Evolutionary conservation across 2,113 vertebrate genomes (phyloP), one percentile per base, ranked within the genome.

Genomic region (Caranx ignobilis): DNA sequence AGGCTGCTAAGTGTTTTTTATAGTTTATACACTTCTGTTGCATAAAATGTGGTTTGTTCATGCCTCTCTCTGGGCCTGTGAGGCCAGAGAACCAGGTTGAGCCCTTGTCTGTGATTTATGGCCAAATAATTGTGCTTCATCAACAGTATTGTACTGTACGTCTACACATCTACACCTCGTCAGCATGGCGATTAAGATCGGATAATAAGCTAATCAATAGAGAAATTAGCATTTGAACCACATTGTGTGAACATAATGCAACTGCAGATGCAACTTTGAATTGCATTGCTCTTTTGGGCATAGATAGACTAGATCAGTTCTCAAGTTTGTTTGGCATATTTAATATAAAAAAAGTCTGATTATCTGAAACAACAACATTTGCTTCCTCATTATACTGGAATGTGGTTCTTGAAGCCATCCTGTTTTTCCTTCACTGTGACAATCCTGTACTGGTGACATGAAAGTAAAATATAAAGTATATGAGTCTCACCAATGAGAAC

Each of bases 101-200:
- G 67, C 63, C 61, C 79, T 74, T 84, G 60, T 79, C 56, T 79
- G 43, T 93, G 92, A 95, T 94, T 93, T 92, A 94, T 93, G 88
- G 83, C 83, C 59, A 11, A 75, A 71, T 93, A 82, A 88, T 92
- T 90, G 82, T 87, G 90, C 92, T 89, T 94, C 76, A 94, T 94
- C 92, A 85, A 92, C 91, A 92, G 77, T 92, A 90, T 89, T 92
- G 89, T 71, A 48, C 61, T 71, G 48, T 19, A 88, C 85, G 71
- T 71, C 81, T 73, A 77, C 81, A 73, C 55, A 60, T 82, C 41
- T 65, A 59, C 52, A 62, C 77, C 45, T 71, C 48, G 60, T 66
- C 69, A 75, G 78, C 48, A 34, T 59, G 47, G 50, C 76, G 84
- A 79, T 83, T 86, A 88, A 43, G n/a, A 34, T 50, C 41, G 21